phyloP scores from a whole-genome alignment of 2,888 invertebrate genomes.

The Meteorus colon region DNA sequence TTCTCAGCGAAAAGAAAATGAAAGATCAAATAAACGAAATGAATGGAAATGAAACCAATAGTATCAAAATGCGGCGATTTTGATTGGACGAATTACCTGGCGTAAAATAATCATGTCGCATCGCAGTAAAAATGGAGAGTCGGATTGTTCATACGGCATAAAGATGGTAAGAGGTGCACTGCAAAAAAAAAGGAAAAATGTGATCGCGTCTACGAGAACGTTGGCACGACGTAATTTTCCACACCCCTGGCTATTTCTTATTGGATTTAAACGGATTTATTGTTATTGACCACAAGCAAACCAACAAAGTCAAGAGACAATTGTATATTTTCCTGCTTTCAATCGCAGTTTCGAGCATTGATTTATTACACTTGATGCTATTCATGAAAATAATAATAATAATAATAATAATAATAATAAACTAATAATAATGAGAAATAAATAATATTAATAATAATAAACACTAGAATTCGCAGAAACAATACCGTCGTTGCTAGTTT shows the following conservation, averaged over 20 bases:
- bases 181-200: neutral
- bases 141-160: slow-evolving; percentile 56
- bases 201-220: slow-evolving; percentile 29
- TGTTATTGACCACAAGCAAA: slow-evolving; percentile 43
- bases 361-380: slow-evolving; percentile 48
- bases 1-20: slow-evolving; percentile 15
- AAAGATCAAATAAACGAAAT: neutral
- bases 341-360: slow-evolving; percentile 64
- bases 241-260: slow-evolving; percentile 40
- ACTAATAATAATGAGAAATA: slow-evolving; percentile 42
- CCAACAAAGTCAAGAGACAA: slow-evolving; percentile 54
- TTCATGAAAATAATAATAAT: slow-evolving; percentile 46
- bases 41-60: neutral
- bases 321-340: slow-evolving; percentile 68
- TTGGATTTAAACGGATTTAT: slow-evolving; percentile 38
- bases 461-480: slow-evolving; percentile 62
- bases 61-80: neutral
- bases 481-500: slow-evolving; percentile 59
- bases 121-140: slow-evolving; percentile 49
- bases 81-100: neutral
- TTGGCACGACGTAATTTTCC: slow-evolving; percentile 32
- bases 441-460: slow-evolving; percentile 55
- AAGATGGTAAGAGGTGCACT: slow-evolving; percentile 50
- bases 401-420: slow-evolving; percentile 39
- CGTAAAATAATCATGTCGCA: slow-evolving; percentile 43